Evolutionary conservation across 2,113 vertebrate species (phyloP).

Genomic region (Phaetusa simplex): DNA sequence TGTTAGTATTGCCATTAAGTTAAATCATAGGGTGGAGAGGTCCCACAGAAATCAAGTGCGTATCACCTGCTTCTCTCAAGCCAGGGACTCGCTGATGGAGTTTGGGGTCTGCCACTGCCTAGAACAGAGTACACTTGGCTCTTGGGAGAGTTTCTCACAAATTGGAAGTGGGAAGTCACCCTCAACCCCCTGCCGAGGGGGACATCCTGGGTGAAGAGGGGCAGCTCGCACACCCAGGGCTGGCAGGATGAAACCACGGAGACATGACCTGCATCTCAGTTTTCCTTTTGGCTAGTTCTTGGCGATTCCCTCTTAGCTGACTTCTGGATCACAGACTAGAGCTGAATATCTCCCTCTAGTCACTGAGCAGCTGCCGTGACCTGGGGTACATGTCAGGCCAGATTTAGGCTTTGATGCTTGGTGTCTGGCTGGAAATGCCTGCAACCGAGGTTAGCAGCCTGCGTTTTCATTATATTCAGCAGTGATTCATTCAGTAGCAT

Average conservation of each 20-base stretch:
- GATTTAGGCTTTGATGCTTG: background rate
- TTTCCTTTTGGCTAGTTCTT: background rate
- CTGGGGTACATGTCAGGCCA: background rate
- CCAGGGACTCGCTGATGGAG: background rate
- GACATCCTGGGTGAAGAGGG: background rate
- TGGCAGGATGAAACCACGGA: background rate
- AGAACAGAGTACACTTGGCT: rapidly evolving
- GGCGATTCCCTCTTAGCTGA: rapidly evolving
- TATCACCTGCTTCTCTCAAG: background rate
- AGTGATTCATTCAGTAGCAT: background rate
- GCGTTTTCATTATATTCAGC: background rate
- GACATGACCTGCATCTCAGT: background rate
- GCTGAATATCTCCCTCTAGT: background rate
- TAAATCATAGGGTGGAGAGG: background rate
- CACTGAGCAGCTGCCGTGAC: background rate
- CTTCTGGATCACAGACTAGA: background rate
- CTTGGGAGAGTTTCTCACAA: background rate
- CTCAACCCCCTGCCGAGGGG: background rate
- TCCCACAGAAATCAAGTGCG: background rate
- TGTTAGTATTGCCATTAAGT: background rate
- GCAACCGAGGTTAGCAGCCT: background rate
- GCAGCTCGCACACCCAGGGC: background rate
- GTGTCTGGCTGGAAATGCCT: background rate
- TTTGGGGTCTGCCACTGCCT: background rate
- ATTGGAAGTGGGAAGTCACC: background rate